These are phyloP conservation scores for Mastigias papua DNA, from an alignment of 30 jellyfish, hydroid and myxozoan species.

Conservation along the genomic window DNA sequence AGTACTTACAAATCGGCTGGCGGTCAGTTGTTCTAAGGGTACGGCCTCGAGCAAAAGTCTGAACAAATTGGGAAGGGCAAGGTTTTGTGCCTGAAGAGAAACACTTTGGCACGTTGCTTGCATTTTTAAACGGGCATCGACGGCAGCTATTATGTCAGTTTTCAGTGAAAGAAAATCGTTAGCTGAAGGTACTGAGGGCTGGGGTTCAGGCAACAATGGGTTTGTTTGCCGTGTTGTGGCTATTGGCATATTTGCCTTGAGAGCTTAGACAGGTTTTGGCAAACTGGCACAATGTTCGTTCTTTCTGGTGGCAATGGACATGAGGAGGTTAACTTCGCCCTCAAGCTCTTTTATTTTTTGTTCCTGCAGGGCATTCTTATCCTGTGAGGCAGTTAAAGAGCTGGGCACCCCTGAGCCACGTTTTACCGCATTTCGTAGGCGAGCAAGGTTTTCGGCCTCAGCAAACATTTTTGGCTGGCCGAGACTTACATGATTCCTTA, in stretches of 20 bases:
- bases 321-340: constrained; percentile 1
- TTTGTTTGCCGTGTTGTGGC: not conserved
- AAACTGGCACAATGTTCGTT: not conserved
- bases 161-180: not conserved
- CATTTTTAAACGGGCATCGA: not conserved
- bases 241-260: not conserved
- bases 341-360: constrained; percentile 10
- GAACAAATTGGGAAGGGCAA: not conserved
- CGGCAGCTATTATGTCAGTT: not conserved
- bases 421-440: constrained; percentile 17
- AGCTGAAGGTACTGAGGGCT: not conserved
- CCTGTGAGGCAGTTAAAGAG: constrained; percentile 2
- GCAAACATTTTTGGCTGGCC: constrained; percentile 21
- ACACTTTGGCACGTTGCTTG: not conserved
- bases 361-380: constrained; percentile 4
- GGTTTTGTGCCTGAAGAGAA: not conserved
- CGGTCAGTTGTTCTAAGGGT: constrained; percentile 31
- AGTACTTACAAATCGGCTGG: constrained; percentile 32
- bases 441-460: constrained; percentile 54
- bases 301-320: constrained; percentile 15
- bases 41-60: constrained; percentile 19
- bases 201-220: not conserved
- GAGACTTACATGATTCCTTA: constrained; percentile 12
- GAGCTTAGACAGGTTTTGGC: not conserved
- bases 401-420: not conserved